Base-by-base conservation (phyloP, 2,797 vertebrate genomes). In the Sebastes flavidus region DNA sequence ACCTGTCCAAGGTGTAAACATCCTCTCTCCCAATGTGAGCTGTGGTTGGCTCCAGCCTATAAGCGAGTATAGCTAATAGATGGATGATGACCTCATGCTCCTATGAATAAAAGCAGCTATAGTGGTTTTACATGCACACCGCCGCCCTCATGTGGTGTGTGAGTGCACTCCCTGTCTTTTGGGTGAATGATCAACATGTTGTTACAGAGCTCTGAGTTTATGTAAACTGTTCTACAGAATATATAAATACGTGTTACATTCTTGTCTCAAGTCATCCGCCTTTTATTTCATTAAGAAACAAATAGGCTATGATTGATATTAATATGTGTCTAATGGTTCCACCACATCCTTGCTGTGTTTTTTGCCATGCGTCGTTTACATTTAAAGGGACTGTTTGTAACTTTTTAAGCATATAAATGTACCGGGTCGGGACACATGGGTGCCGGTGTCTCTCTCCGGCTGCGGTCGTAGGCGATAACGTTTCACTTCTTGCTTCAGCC, bases 91-190 rank as follows among this genome's bases (percentile, higher is more conserved):
- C n/a, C 30, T 60, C 6, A 32, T 60, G 66, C 4, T 24, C 13
- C 10, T n/a, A 5, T 70, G 65, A 6, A 20, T 58, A 1, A 56
- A 70, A 52, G 25, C 5, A 3, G 22, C 13, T 63, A 29, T 12
- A 20, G 27, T 54, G 42, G 16, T 25, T 83, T 77, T 18, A 58
- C 13, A 25, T 25, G 73, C 65, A 29, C 88, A 34, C 55, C 1
- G 34, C 0, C 32, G 87, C 93, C 91, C 82, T 59, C 91, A 4
- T 49, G 88, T 83, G 93, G 91, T 7, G 24, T 6, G 6, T 18
- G 46, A 66, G 38, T 29, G 56, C 16, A 85, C 14, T 2, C 38
- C 34, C 16, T 65, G 6, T 30, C 32, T 22, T 16, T 36, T 38
- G 3, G 1, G 20, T 34, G 18, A 38, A 38, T 1, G n/a, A 34